These are phyloP conservation scores for Phymastichus coffea DNA, from an alignment of 1,140 invertebrate genomes.

Conservation along the genomic window DNA sequence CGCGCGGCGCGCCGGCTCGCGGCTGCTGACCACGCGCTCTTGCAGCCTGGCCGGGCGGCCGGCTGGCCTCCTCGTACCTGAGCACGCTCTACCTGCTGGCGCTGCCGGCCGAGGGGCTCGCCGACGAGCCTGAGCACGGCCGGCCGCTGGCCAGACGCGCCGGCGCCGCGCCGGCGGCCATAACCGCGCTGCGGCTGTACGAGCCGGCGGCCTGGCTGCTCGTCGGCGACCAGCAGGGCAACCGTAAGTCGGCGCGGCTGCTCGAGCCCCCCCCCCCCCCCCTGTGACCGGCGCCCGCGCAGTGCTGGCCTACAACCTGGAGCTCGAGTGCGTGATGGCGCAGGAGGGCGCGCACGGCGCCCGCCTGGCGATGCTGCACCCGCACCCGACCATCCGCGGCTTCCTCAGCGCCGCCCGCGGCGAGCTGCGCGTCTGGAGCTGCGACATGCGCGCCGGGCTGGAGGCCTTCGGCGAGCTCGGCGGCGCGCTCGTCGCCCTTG, in stretches of 20 bases:
- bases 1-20: too few species aligned
- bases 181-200: conserved; percentile 33
- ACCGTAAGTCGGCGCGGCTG: conserved; percentile 10
- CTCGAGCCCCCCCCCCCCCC: not conserved
- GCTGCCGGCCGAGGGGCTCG: conserved; percentile 31
- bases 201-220: conserved; percentile 33
- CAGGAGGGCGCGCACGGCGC: conserved; percentile 19
- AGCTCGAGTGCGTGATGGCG: conserved; percentile 29
- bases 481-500: conserved; percentile 12
- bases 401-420: conserved; percentile 32
- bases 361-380: conserved; percentile 8
- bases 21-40: not conserved
- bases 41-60: conserved; percentile 4
- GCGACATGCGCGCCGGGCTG: conserved; percentile 29
- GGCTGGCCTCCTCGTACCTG: conserved; percentile 32
- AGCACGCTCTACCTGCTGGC: conserved; percentile 34
- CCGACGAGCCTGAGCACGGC: conserved; percentile 29
- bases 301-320: conserved; percentile 31
- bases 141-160: too few species aligned
- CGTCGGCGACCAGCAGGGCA: conserved; percentile 34
- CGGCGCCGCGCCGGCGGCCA: too few species aligned
- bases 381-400: conserved; percentile 35
- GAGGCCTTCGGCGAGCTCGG: conserved; percentile 22
- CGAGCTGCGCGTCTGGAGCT: conserved; percentile 39
- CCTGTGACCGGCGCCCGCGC: too few species aligned